phyloP scores from a whole-genome alignment of 2,888 invertebrate genomes.

The Patella depressa region DNA sequence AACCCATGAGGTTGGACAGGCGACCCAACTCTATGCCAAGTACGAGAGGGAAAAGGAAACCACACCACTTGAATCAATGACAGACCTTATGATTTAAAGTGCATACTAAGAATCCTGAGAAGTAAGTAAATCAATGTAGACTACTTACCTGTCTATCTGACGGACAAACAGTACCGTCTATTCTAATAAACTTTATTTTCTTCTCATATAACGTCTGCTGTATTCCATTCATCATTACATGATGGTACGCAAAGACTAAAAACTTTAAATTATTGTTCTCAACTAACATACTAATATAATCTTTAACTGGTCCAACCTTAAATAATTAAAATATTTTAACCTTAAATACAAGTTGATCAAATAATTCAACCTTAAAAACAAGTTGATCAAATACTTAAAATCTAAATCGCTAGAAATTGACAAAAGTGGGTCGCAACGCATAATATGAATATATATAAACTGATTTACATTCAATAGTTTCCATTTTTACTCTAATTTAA shows the following conservation, averaged over 20 bases:
- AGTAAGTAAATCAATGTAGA: not conserved
- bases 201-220: conserved; percentile 59
- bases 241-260: conserved; percentile 69
- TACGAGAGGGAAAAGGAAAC: too few relatives aligned
- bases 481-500: too few relatives aligned
- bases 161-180: conserved; percentile 62
- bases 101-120: too few relatives aligned
- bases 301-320: conserved; percentile 66
- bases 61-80: too few relatives aligned
- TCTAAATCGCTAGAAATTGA: too few relatives aligned
- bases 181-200: conserved; percentile 65
- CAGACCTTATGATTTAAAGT: too few relatives aligned
- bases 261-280: conserved; percentile 63
- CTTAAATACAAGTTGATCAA: not conserved
- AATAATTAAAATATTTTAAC: not conserved
- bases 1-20: too few relatives aligned
- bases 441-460: too few relatives aligned
- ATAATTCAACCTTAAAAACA: not conserved
- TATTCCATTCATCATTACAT: conserved; percentile 66
- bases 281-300: conserved; percentile 66
- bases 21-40: too few relatives aligned
- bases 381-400: not conserved
- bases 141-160: conserved; percentile 56
- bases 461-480: too few relatives aligned
- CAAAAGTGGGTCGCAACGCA: too few relatives aligned